These are phyloP conservation scores for Scortum barcoo DNA, from an alignment of 2,113 vertebrate species.

Conservation along the genomic window DNA sequence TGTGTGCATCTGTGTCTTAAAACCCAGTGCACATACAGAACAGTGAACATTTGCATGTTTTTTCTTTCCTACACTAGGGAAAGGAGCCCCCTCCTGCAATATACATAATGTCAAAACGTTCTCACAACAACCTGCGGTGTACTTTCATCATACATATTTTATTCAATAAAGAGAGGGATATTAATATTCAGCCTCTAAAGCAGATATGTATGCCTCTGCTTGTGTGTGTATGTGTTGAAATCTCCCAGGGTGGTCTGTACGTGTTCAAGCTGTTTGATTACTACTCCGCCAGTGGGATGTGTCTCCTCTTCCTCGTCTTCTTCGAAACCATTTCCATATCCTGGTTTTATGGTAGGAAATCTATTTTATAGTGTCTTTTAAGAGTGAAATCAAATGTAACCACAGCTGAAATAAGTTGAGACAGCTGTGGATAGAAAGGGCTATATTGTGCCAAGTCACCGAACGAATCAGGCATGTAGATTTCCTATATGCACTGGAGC, in stretches of 20 bases:
- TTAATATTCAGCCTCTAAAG: constrained; percentile 52
- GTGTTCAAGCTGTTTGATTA: constrained; percentile 96
- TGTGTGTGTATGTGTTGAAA: constrained; percentile 60
- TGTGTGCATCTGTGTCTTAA: background rate
- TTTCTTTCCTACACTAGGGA: background rate
- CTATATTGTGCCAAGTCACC: background rate
- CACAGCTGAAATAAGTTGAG: constrained; percentile 3
- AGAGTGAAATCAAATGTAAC: background rate
- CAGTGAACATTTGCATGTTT: constrained; percentile 1
- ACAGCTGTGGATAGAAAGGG: background rate
- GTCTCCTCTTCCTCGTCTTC: constrained; percentile 93
- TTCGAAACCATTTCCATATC: constrained; percentile 94
- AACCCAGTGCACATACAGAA: background rate
- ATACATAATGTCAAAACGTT: constrained; percentile 40
- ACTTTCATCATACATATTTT: constrained; percentile 47
- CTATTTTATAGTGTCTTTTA: constrained; percentile 24
- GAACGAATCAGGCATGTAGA: constrained; percentile 27
- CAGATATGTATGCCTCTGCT: constrained; percentile 39
- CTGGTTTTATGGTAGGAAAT: constrained; percentile 91
- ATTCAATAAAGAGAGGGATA: constrained; percentile 33
- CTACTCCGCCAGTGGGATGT: constrained; percentile 95
- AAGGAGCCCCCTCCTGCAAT: constrained; percentile 30
- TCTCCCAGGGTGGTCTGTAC: constrained; percentile 89
- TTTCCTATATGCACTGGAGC: background rate
- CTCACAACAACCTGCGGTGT: constrained; percentile 43